Percentiles rank a stretch among this genome's conserved stretches.
Evolutionary conservation across 2,113 vertebrate genomes (phyloP).

Genomic region (Planiliza haematocheilus): DNA sequence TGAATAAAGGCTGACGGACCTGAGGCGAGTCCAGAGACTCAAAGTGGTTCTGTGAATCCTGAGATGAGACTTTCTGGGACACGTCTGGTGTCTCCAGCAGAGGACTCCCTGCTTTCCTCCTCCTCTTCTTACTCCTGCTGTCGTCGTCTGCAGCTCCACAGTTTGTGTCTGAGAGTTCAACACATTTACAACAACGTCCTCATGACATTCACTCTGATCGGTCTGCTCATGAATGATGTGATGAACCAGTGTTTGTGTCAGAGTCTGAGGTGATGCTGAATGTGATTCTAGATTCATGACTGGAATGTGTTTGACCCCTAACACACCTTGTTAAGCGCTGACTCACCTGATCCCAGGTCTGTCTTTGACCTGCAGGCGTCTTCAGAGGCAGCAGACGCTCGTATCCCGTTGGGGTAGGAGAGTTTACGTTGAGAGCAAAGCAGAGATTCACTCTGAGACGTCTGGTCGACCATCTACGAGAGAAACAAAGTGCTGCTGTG

Average conservation of each 20-base stretch:
- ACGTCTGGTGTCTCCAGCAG: slow-evolving; percentile 67
- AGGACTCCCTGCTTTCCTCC: slow-evolving; percentile 46
- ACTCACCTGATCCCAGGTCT: slow-evolving; percentile 25
- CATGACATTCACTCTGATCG: too few relatives aligned
- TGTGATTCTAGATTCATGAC: too few relatives aligned
- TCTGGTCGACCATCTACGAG: slow-evolving; percentile 52
- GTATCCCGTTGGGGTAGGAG: slow-evolving; percentile 12
- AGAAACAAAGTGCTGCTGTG: not conserved
- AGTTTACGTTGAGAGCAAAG: slow-evolving; percentile 60
- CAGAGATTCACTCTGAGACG: slow-evolving; percentile 10
- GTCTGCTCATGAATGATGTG: too few relatives aligned
- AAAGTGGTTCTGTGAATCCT: slow-evolving; percentile 33
- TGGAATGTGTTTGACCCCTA: too few relatives aligned
- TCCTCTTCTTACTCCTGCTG: slow-evolving; percentile 21
- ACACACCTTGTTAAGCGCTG: not conserved
- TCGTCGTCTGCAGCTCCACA: not conserved
- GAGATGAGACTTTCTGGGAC: slow-evolving; percentile 52
- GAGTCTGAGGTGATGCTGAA: too few relatives aligned
- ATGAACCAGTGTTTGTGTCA: too few relatives aligned
- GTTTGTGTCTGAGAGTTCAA: slow-evolving; percentile 6
- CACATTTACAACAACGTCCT: too few relatives aligned
- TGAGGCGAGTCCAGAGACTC: slow-evolving; percentile 44
- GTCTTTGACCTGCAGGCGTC: not conserved
- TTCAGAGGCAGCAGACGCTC: not conserved
- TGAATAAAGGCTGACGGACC: slow-evolving; percentile 22